phyloP scores from a whole-genome alignment of 2,888 invertebrate species.

The Adelphocoris suturalis region DNA sequence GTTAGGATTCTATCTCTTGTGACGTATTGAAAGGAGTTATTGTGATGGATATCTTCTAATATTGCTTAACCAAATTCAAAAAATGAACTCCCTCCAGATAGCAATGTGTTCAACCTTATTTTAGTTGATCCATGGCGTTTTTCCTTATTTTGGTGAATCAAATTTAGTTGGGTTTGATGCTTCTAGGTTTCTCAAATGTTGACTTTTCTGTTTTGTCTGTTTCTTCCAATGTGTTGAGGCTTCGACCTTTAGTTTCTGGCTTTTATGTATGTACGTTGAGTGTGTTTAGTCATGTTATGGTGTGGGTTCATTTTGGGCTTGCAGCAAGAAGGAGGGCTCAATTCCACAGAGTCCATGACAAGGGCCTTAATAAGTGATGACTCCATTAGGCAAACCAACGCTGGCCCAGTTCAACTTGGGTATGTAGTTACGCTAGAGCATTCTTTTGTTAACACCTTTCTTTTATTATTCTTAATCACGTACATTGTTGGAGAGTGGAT shows the following conservation, averaged over 20 bases:
- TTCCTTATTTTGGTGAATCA: background rate
- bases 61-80: too few species aligned
- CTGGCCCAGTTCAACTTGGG: conserved; percentile 96
- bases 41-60: too few species aligned
- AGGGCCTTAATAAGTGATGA: conserved; percentile 96
- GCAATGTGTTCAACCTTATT: too few species aligned
- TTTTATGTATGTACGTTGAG: conserved; percentile 63
- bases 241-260: background rate
- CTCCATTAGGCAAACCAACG: conserved; percentile 88
- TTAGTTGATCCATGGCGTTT: too few species aligned
- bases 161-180: background rate
- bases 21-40: too few species aligned
- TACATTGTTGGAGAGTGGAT: too few species aligned
- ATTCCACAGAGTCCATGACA: conserved; percentile 96
- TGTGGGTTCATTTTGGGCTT: conserved; percentile 74
- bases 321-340: conserved; percentile 93
- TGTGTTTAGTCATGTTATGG: conserved; percentile 68
- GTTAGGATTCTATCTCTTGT: too few species aligned
- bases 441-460: conserved; percentile 49
- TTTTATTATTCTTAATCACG: conserved; percentile 31
- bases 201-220: conserved; percentile 9
- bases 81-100: too few species aligned
- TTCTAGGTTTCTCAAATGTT: background rate
- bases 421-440: conserved; percentile 82
- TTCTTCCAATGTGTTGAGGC: background rate